phyloP scores from a whole-genome alignment of 2,888 invertebrate genomes.

The Anarsia innoxiella region DNA sequence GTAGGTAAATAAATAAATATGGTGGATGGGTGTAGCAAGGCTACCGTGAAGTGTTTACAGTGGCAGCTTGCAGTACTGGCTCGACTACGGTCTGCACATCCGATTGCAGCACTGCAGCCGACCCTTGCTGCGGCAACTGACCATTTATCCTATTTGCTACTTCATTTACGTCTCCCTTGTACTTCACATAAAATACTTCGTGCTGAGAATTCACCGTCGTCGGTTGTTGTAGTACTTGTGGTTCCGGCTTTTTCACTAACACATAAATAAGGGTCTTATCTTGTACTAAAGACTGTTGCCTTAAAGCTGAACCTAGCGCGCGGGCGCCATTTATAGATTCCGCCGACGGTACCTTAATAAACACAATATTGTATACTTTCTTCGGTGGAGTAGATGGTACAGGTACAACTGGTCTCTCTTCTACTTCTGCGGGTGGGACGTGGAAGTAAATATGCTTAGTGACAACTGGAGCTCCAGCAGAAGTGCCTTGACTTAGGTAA shows the following conservation, averaged over 20 bases:
- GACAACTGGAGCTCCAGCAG: constrained; percentile 49
- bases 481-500: no score
- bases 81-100: constrained; percentile 1
- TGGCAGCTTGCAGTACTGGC: neutral
- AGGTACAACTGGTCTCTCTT: constrained; percentile 67
- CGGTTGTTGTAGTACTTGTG: constrained; percentile 44
- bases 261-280: constrained; percentile 85
- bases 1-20: no score
- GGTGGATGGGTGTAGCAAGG: no score
- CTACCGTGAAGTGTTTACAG: neutral
- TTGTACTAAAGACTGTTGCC: constrained; percentile 75
- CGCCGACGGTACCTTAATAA: constrained; percentile 83
- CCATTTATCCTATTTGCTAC: constrained; percentile 1
- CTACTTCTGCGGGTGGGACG: constrained; percentile 82
- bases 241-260: constrained; percentile 81
- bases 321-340: constrained; percentile 48
- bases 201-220: constrained; percentile 63
- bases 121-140: neutral
- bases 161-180: constrained; percentile 25
- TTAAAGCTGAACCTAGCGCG: constrained; percentile 70
- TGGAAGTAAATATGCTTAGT: constrained; percentile 85
- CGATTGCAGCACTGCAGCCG: neutral
- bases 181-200: constrained; percentile 84
- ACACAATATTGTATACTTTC: constrained; percentile 84
- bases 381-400: constrained; percentile 64